Conservation (phyloP, 2,113 vertebrate species). For the Gobius niger region DNA sequence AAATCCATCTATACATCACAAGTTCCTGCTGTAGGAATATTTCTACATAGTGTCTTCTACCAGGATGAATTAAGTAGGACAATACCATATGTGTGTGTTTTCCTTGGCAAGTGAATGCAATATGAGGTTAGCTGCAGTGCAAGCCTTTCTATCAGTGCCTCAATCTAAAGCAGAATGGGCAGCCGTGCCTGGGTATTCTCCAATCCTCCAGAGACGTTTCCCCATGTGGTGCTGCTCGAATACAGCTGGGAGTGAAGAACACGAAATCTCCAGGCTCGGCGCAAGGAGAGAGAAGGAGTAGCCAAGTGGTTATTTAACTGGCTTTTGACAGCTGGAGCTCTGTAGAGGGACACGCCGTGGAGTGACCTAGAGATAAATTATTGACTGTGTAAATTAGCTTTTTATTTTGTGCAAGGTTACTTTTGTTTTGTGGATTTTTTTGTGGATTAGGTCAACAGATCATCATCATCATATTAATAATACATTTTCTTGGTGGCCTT, state of each 20-base stretch:
- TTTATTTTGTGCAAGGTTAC: too few relatives aligned
- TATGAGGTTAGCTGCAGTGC: constrained; percentile 31
- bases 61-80: constrained; percentile 27
- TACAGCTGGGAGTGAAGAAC: constrained; percentile 35
- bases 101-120: constrained; percentile 29
- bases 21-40: neutral
- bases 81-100: constrained; percentile 7
- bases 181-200: constrained; percentile 42
- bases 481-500: too few relatives aligned
- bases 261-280: constrained; percentile 46
- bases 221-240: constrained; percentile 44
- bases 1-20: constrained; percentile 36
- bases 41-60: constrained; percentile 7
- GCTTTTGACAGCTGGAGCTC: constrained; percentile 94
- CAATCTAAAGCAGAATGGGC: constrained; percentile 46
- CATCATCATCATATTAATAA: too few relatives aligned
- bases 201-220: constrained; percentile 41
- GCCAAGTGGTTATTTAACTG: constrained; percentile 93
- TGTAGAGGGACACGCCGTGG: constrained; percentile 85
- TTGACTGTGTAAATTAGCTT: neutral
- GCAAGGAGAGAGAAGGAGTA: constrained; percentile 50
- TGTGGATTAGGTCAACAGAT: too few relatives aligned
- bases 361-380: neutral
- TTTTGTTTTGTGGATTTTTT: too few relatives aligned
- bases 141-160: constrained; percentile 36